Base-by-base conservation (phyloP, 2,888 invertebrate species). In the Lasioglossum lativentre region DNA sequence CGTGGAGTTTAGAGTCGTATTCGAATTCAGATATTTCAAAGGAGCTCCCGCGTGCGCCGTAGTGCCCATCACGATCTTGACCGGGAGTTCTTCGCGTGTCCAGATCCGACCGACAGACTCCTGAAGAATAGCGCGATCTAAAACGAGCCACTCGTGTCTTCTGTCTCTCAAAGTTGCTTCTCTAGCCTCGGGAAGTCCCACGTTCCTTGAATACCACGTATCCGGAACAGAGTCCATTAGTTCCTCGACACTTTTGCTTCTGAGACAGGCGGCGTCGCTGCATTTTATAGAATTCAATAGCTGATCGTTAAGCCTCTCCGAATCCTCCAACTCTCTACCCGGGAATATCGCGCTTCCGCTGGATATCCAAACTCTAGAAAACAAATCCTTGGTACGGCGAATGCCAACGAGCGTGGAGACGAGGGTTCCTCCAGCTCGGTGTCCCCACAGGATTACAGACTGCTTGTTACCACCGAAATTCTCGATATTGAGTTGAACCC, bases 371-470 rank as follows among this genome's bases (percentile, higher is more conserved):
- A 97, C 97, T 76, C 97, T 96, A 0, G 97, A 96, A 92, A 98
- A 98, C 6, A 98, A 95, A 73, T 96, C 96, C 78, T 97, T 96
- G 4, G 97, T 96, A 80, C 96, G 95, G 89, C 94, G 96, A 19
- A 96, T 94, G 88, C 97, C 95, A 92, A 97, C 96, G 66, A 98
- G 95, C 0, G 98, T 97, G 0, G 98, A 97, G 0, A 98, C 97
- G 23, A 98, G 95, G 0, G 98, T 98, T 0, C 97, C 98, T 1
- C 98, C 98, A 0, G 98, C 98, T 38, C 98, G 96, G 93, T 98
- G 98, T 0, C 98, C 99, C 91, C 98, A 96, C 59, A 99, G 93
- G 0, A 98, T 98, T 0, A 99, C 97, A 4, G 97, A 96, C 1
- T 96, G 95, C 1, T 97, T 96, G 94, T 98, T 97, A 0, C 98